Evolutionary conservation across 2,113 vertebrate species (phyloP), one percentile per base, ranked within the genome.

Genomic region (Sebastes fasciatus): DNA sequence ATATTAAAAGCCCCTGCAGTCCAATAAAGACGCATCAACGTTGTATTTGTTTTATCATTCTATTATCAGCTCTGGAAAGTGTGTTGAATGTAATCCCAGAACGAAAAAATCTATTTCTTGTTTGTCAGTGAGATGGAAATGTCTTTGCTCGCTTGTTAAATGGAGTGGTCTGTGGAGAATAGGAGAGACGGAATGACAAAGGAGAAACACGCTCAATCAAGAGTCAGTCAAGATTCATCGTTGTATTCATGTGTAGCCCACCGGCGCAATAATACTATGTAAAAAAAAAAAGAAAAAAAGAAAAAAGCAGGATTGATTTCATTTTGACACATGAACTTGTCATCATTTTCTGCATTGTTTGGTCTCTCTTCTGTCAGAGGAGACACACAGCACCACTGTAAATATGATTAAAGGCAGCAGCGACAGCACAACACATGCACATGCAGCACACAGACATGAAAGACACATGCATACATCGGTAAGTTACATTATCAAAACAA

Each of bases 41-140:
- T 42, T 34, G 58, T 54, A 55, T 83, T 81, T 73, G 75, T 80
- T 87, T 68, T 45, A 86, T 74, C 55, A 70, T 80, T 81, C 34
- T 34, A 34, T 86, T 83, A 90, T 79, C 79, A 74, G 69, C 78
- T 51, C 61, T 26, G 54, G 71, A 77, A 79, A 72, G 45, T 67
- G 43, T 62, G 66, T 69, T 86, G 76, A 54, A 70, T 84, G 61
- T 87, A 82, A 85, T 85, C 67, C 80, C 40, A 21, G 82, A 82
- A 80, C 51, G 17, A 70, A 66, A 66, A 79, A 70, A 86, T 90
- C 69, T 61, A 82, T 88, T 70, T 86, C 52, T 73, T 80, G 67
- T 88, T 88, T 87, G 86, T 90, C 84, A 79, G 86, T 49, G 34
- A 57, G 79, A 85, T 64, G 69, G 72, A 82, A 82, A 90, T 60